Conservation (phyloP, 2,113 vertebrate genomes). For the Paradisaea rubra region DNA sequence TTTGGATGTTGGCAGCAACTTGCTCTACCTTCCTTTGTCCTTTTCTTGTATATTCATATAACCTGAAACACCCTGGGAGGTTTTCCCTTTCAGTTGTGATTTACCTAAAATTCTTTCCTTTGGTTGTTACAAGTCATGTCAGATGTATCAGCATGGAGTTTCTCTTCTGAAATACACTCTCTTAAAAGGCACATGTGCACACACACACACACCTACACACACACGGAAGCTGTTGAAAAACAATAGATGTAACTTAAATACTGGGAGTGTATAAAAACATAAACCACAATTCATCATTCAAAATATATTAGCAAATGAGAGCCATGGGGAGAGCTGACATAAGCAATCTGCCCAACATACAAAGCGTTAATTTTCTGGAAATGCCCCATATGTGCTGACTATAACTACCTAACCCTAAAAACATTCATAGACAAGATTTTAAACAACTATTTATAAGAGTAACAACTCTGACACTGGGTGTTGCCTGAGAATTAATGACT, state of each 20-base stretch:
- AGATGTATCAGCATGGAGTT: not conserved
- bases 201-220: not conserved
- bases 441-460: conserved; percentile 20
- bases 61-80: not conserved
- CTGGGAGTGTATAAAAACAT: not conserved
- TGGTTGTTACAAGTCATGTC: not conserved
- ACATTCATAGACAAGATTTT: not conserved
- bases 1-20: not conserved
- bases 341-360: not conserved
- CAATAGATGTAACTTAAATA: not conserved
- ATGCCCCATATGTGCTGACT: not conserved
- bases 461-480: conserved; percentile 36
- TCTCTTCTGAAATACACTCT: not conserved
- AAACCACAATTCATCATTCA: not conserved
- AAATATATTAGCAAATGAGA: not conserved
- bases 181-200: not conserved
- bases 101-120: not conserved
- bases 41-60: not conserved
- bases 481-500: conserved; percentile 47
- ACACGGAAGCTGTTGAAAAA: not conserved
- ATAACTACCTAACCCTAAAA: conserved; percentile 1
- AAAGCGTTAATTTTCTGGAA: not conserved
- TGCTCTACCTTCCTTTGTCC: not conserved
- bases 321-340: not conserved
- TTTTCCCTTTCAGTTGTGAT: not conserved